phyloP scores from a whole-genome alignment of 2,888 invertebrate genomes.

The Drosophila algonquin region DNA sequence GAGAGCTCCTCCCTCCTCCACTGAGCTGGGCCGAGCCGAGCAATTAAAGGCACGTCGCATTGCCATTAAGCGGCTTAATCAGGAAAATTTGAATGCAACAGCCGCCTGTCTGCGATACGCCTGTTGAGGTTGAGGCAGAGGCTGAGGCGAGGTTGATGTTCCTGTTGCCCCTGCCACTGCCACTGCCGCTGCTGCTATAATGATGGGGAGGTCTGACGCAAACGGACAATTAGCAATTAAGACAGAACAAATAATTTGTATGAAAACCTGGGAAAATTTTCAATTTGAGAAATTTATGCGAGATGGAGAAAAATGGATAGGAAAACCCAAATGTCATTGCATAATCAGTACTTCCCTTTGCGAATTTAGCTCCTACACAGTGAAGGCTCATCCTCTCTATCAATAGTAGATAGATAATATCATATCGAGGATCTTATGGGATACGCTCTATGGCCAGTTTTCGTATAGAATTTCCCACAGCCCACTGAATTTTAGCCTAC shows the following conservation, averaged over 20 bases:
- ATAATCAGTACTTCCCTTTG: neutral
- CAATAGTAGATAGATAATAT: no score
- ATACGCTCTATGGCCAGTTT: no score
- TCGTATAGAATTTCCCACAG: slow-evolving; percentile 24
- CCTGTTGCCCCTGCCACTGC: neutral
- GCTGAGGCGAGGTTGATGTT: slow-evolving; percentile 1
- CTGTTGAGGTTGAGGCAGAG: slow-evolving; percentile 5
- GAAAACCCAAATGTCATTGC: slow-evolving; percentile 17
- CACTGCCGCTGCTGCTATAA: no score
- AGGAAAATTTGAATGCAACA: slow-evolving; percentile 75
- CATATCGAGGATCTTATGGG: no score
- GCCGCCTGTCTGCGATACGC: slow-evolving; percentile 15
- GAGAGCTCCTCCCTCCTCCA: no score
- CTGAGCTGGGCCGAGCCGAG: slow-evolving; percentile 31
- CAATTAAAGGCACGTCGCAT: slow-evolving; percentile 74
- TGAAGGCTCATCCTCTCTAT: no score
- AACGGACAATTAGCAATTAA: slow-evolving; percentile 75
- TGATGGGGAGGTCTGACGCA: slow-evolving; percentile 53
- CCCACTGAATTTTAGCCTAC: neutral
- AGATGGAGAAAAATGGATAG: slow-evolving; percentile 11
- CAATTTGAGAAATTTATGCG: slow-evolving; percentile 18
- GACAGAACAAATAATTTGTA: slow-evolving; percentile 27
- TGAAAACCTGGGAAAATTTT: slow-evolving; percentile 30
- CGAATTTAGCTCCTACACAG: neutral
- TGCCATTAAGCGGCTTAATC: slow-evolving; percentile 73